Evolutionary conservation across 2,797 vertebrate species (phyloP).

Genomic region (Gadopsis bispinosus): DNA sequence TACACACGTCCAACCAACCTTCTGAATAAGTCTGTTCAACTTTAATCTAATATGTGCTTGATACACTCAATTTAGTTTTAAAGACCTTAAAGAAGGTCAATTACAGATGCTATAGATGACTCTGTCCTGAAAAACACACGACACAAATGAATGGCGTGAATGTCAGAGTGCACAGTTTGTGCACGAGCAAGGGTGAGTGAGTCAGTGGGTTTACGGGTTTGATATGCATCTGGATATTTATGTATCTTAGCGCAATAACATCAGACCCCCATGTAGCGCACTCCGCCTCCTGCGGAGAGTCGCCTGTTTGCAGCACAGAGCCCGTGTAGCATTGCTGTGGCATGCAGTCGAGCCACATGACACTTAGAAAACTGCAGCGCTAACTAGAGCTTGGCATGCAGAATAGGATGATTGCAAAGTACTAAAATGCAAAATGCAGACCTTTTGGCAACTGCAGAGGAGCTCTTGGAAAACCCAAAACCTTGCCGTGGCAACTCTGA

Average conservation of each 20-base stretch:
- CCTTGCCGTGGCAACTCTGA: slow-evolving; percentile 33
- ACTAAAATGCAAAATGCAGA: slow-evolving; percentile 27
- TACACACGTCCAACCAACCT: not conserved
- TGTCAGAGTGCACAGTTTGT: slow-evolving; percentile 13
- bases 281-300: slow-evolving; percentile 45
- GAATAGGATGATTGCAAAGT: slow-evolving; percentile 22
- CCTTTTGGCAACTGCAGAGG: slow-evolving; percentile 24
- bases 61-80: slow-evolving; percentile 23
- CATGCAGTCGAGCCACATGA: slow-evolving; percentile 9
- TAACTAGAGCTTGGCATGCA: slow-evolving; percentile 40
- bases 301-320: slow-evolving; percentile 26
- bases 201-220: slow-evolving; percentile 66
- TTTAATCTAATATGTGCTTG: slow-evolving; percentile 25
- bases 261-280: slow-evolving; percentile 20
- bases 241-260: slow-evolving; percentile 62
- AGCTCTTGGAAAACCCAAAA: slow-evolving; percentile 41
- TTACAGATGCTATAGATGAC: not conserved
- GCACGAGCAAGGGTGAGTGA: slow-evolving; percentile 23
- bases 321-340: slow-evolving; percentile 14
- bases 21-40: not conserved
- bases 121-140: not conserved
- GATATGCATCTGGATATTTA: slow-evolving; percentile 65
- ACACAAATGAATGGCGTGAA: slow-evolving; percentile 22
- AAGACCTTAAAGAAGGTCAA: not conserved
- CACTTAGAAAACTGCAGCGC: slow-evolving; percentile 48